Base-by-base conservation (phyloP, 53 echinoderm and acorn worm species). In the Zoroaster sp. region DNA sequence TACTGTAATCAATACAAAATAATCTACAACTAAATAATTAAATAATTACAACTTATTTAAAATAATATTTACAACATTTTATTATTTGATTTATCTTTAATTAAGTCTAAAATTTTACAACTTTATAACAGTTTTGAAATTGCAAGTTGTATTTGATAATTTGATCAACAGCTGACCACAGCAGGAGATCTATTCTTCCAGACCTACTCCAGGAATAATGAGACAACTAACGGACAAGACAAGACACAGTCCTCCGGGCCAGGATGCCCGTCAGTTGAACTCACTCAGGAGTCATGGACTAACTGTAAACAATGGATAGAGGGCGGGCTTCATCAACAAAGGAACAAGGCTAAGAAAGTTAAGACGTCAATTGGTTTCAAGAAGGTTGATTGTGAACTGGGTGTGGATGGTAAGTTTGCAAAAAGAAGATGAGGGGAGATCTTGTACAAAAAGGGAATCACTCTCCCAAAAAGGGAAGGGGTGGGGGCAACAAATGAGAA, bases 141-240 rank as follows among this genome's bases (percentile, higher is more conserved):
- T 76, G 46, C 49, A 2, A 8, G 25, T 36, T 4, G 5, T 23
- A 65, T 36, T 21, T 21, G 13, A 72, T 54, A 12, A 83, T 63
- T 79, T 40, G 1, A 17, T 17, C 9, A 34, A 34, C 63, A 92
- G 92, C 38, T 89, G 83, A 65, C 74, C 18, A 38, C 82, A 3
- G 69, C 82, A 6, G 92, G 92, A 38, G 92, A 92, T 68, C 25
- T 92, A 10, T 92, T 89, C 73, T 83, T 74, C 83, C 92, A 92
- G 40, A 83, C 82, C 3, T 89, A 74, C 55, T 37, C 35, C 6
- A 67, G 47, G 70, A 68, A 45, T 43, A 31, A 18, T 0, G 0
- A 31, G 5, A 8, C 3, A 5, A 46, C 40, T 5, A 44, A 63
- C 32, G 3, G 40, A 13, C 31, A 9, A 35, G 90, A 90, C 77